Percentiles rank a stretch among this genome's conserved stretches.
Conservation (phyloP, 2,113 vertebrate species). For the Gadus chalcogrammus region DNA sequence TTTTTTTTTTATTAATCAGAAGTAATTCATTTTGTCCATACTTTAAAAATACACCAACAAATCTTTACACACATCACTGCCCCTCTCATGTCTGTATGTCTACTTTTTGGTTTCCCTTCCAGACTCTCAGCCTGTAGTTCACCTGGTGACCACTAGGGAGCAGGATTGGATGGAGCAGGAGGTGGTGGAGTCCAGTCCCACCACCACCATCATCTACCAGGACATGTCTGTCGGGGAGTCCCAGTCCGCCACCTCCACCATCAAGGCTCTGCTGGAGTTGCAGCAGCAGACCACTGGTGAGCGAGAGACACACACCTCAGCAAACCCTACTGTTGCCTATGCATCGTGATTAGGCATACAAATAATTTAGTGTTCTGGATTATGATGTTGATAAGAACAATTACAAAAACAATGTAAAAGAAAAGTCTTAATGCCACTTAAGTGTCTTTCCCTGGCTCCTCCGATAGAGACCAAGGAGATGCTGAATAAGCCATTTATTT, state of each 20-base stretch:
- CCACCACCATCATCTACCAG: slow-evolving; percentile 90
- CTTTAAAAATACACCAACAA: too few relatives aligned
- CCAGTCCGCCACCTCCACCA: slow-evolving; percentile 95
- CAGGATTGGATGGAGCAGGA: slow-evolving; percentile 96
- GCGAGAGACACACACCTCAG: slow-evolving; percentile 14
- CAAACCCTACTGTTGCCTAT: neutral
- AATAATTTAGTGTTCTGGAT: too few relatives aligned
- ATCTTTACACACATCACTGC: neutral
- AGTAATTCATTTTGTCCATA: too few relatives aligned
- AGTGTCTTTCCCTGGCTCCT: too few relatives aligned
- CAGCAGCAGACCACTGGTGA: slow-evolving; percentile 94
- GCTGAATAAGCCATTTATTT: too few relatives aligned
- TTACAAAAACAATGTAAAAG: too few relatives aligned
- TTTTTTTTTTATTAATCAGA: too few relatives aligned
- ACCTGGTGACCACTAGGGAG: slow-evolving; percentile 89
- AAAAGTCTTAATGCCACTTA: too few relatives aligned
- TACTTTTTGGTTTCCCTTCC: slow-evolving; percentile 6
- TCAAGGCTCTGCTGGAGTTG: slow-evolving; percentile 94
- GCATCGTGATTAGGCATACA: too few relatives aligned
- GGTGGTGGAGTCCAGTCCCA: slow-evolving; percentile 86
- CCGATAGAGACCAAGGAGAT: too few relatives aligned
- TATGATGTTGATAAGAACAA: too few relatives aligned
- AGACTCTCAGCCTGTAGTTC: slow-evolving; percentile 90
- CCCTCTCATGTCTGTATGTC: slow-evolving; percentile 3
- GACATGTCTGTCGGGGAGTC: slow-evolving; percentile 87